A percentile compares a stretch with the other conserved stretches of the same genome.
Evolutionary conservation across 2,113 vertebrate species (phyloP).

Genomic region (Rattus rattus): DNA sequence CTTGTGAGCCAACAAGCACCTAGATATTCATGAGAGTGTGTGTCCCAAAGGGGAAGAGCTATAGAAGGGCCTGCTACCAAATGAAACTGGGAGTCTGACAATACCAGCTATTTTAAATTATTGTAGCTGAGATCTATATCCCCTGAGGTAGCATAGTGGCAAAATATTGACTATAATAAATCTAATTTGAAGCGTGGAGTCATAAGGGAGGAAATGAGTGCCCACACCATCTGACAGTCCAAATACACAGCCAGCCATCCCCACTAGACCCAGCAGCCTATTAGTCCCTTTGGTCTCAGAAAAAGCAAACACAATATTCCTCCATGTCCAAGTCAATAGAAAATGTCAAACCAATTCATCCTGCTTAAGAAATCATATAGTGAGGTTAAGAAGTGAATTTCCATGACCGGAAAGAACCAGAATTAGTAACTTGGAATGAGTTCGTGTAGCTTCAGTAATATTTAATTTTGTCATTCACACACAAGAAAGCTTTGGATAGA

Average conservation of each 20-base stretch:
- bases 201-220: slow-evolving; percentile 5
- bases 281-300: background rate
- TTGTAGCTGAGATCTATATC: background rate
- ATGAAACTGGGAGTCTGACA: background rate
- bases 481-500: slow-evolving; percentile 7
- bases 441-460: slow-evolving; percentile 20
- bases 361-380: slow-evolving; percentile 8
- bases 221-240: background rate
- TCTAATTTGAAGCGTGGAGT: background rate
- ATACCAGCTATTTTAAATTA: background rate
- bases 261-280: background rate
- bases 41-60: background rate
- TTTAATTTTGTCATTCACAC: slow-evolving; percentile 33
- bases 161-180: slow-evolving; percentile 9
- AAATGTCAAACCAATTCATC: background rate
- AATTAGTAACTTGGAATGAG: background rate
- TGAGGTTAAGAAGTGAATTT: background rate
- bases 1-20: background rate
- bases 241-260: background rate
- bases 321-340: background rate
- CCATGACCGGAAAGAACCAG: background rate
- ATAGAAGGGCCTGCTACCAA: background rate
- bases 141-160: background rate
- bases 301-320: background rate
- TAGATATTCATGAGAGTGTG: background rate